Conservation (phyloP, 2,888 invertebrate species). For the Lithophane ornitopus region DNA sequence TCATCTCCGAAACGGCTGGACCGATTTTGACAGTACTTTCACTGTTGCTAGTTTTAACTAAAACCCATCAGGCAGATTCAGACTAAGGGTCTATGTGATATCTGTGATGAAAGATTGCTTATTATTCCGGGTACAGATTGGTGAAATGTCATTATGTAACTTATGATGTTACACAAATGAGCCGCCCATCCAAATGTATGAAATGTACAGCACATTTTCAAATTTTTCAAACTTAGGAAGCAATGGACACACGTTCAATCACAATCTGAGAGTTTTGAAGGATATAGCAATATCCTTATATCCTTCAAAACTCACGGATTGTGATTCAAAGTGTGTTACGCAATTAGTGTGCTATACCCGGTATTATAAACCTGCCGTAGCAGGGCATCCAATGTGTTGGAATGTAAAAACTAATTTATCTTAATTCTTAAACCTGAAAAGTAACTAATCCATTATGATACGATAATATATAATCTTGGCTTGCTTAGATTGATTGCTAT, state of each 20-base stretch:
- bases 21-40: no score
- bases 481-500: constrained; percentile 49
- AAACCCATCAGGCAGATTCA: not conserved
- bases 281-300: no score
- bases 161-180: not conserved
- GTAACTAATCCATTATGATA: constrained; percentile 39
- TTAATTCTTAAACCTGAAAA: constrained; percentile 29
- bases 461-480: constrained; percentile 17
- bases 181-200: not conserved
- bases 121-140: not conserved
- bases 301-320: no score
- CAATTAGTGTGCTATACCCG: not conserved
- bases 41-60: not conserved
- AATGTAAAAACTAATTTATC: constrained; percentile 34
- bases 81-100: not conserved
- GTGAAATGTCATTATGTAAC: not conserved
- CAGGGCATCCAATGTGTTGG: not conserved
- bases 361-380: not conserved
- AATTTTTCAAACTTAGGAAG: no score
- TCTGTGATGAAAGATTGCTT: not conserved
- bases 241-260: no score
- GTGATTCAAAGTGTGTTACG: no score
- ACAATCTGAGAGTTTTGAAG: no score
- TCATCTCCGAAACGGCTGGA: no score
- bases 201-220: no score